A percentile compares a stretch with the other conserved stretches of the same genome.
phyloP scores from a whole-genome alignment of 1,140 invertebrate genomes.

The Drosophila nannoptera region DNA sequence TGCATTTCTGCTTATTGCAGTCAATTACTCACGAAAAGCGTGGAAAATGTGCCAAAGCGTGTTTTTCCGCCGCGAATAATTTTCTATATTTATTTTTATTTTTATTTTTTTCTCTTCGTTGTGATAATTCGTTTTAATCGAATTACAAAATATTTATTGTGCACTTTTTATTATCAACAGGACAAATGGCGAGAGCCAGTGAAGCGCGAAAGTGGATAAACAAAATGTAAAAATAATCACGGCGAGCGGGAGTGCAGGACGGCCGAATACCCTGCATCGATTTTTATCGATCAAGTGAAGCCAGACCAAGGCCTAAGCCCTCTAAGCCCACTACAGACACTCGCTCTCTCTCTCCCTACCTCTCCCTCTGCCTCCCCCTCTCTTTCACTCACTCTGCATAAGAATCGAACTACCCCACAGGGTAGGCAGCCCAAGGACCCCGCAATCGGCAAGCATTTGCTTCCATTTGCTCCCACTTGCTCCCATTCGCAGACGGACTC shows the following conservation, averaged over 20 bases:
- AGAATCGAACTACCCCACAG: too few relatives aligned
- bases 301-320: background rate
- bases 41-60: background rate
- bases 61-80: background rate
- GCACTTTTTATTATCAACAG: conserved; percentile 13
- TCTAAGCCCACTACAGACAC: too few relatives aligned
- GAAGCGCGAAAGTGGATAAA: conserved; percentile 28
- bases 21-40: too few relatives aligned
- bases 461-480: too few relatives aligned
- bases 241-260: background rate
- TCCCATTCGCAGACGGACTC: background rate
- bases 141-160: conserved; percentile 11
- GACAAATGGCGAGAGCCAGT: background rate
- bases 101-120: too few relatives aligned
- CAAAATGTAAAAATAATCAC: background rate
- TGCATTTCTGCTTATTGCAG: too few relatives aligned
- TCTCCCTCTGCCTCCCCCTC: too few relatives aligned
- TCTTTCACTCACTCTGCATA: too few relatives aligned
- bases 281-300: background rate
- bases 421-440: background rate
- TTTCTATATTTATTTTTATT: background rate
- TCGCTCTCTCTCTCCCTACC: too few relatives aligned
- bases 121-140: background rate
- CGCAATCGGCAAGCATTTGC: conserved; percentile 11
- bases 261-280: background rate